A percentile compares a stretch with the other conserved stretches of the same genome.
phyloP scores from a whole-genome alignment of 2,888 invertebrate genomes.

The Melipona beecheii region DNA sequence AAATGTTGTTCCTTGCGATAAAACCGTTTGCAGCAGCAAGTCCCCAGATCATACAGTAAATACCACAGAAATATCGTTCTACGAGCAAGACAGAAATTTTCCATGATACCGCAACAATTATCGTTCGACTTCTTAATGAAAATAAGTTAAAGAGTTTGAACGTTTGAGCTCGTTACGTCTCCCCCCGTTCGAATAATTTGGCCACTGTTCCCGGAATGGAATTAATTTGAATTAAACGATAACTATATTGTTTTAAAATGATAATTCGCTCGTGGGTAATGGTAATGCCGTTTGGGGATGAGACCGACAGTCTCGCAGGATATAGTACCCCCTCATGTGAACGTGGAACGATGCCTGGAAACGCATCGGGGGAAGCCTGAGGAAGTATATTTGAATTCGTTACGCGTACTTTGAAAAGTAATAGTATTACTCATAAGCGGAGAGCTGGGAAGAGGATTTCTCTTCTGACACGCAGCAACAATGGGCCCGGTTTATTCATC shows the following conservation, averaged over 20 bases:
- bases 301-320: constrained; percentile 9
- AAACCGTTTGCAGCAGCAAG: no score
- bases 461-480: constrained; percentile 19
- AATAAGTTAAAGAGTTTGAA: not conserved
- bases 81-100: no score
- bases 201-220: not conserved
- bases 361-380: not conserved
- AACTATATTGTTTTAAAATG: constrained; percentile 12
- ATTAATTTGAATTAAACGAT: constrained; percentile 10
- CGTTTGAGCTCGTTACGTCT: not conserved
- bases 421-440: constrained; percentile 18
- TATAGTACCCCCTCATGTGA: constrained; percentile 30
- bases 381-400: constrained; percentile 32
- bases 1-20: no score
- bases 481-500: constrained; percentile 31
- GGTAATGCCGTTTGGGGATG: constrained; percentile 20
- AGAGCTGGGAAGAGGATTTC: constrained; percentile 34
- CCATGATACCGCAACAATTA: no score
- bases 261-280: constrained; percentile 22
- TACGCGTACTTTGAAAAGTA: constrained; percentile 42
- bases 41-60: no score
- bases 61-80: no score
- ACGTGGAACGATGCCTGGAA: constrained; percentile 9
- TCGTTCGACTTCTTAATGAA: not conserved
- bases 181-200: not conserved